Percentiles rank a stretch among this genome's conserved stretches.
Conservation (phyloP, 2,888 invertebrate genomes). For the Conus canariensis region DNA sequence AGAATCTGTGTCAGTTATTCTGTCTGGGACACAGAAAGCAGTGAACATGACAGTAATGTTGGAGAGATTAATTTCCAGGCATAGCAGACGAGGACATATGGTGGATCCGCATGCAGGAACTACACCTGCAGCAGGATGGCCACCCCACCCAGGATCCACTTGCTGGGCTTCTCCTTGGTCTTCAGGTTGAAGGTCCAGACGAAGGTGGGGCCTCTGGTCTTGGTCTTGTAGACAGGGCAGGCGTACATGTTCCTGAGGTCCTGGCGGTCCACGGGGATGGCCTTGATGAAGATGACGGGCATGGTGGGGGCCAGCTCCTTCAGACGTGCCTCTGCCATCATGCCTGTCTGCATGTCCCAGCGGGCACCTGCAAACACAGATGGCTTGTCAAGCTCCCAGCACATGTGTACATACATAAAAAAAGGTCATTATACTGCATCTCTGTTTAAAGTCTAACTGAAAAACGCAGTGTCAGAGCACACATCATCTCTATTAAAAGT, state of each 20-base stretch:
- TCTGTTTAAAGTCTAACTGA: background rate
- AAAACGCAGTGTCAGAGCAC: background rate
- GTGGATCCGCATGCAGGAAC: background rate
- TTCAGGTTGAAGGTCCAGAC: constrained; percentile 98
- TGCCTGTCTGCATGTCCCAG: constrained; percentile 94
- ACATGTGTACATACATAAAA: too few relatives aligned
- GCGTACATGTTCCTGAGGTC: constrained; percentile 96
- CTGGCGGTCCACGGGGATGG: constrained; percentile 90
- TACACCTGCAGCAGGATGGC: constrained; percentile 93
- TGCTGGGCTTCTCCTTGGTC: constrained; percentile 95
- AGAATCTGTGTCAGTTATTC: background rate
- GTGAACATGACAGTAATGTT: background rate
- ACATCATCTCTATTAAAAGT: background rate
- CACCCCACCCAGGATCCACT: constrained; percentile 97
- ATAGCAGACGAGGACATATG: background rate
- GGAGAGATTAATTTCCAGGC: background rate
- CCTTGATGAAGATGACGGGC: constrained; percentile 96
- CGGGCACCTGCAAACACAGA: constrained; percentile 85
- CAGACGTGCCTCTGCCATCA: constrained; percentile 94
- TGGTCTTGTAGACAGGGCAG: constrained; percentile 97
- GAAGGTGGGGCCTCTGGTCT: constrained; percentile 94
- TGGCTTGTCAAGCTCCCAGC: too few relatives aligned
- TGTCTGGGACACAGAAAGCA: background rate
- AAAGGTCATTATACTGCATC: background rate
- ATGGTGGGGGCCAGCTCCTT: constrained; percentile 95